Evolutionary conservation across 2,888 invertebrate species (phyloP), one percentile per base, ranked within the genome.

Genomic region (Drosophila percnosoma): DNA sequence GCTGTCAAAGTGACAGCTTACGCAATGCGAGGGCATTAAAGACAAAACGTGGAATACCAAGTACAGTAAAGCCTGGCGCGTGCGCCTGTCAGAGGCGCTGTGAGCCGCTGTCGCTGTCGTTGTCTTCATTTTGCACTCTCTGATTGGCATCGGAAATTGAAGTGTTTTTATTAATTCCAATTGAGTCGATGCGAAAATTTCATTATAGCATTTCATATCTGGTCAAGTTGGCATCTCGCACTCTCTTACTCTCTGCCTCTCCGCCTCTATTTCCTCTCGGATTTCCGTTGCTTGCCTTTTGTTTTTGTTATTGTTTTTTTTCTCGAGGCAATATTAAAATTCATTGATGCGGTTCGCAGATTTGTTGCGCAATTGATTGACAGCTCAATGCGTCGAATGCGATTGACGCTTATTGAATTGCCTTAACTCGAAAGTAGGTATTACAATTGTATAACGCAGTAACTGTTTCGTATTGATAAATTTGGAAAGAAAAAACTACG

Each of bases 101-200:
- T 18, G 33, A 31, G 53, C 21, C 38, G 45, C 38, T 27, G 55
- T 58, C 21, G 60, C 52, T 42, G 48, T 57, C 53, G 57, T 45
- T 49, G 64, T 82, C 75, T 80, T 78, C 57, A 70, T 75, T 75
- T 66, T 59, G 63, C 67, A 33, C 62, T 68, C 73, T 29, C 71
- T 89, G 89, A 89, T 90, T 90, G 90, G 89, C 91, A 87, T 84
- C 83, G 90, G 87, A 89, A 90, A 90, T 90, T 90, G 85, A 85
- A 90, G 89, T 82, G 81, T 81, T 90, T 90, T 91, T 82, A 90
- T 91, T 88, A 89, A 91, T 84, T 78, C 68, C 74, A 78, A 86
- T 87, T 87, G 72, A 60, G 72, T 70, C 63, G 49, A 59, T 72
- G 74, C 75, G 64, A 75, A 78, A 60, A 83, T 80, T 83, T 80